phyloP scores from a whole-genome alignment of 2,113 vertebrate genomes.

The Tringa solitaria region DNA sequence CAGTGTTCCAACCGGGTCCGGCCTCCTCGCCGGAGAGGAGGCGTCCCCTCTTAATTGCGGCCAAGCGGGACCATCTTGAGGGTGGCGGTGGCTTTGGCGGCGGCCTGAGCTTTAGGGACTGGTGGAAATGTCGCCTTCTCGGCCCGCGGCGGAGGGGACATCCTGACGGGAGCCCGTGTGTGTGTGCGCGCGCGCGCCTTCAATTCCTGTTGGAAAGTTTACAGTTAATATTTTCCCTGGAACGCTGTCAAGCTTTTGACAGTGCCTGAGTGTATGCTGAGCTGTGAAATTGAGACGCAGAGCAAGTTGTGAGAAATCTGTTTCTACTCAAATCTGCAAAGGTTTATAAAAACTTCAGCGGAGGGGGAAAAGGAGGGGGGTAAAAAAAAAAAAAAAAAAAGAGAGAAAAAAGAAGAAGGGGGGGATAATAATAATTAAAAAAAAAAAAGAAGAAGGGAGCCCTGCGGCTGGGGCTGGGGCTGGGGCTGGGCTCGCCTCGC shows the following conservation, averaged over 20 bases:
- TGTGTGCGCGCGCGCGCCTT: neutral
- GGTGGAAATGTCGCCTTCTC: constrained; percentile 21
- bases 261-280: constrained; percentile 80
- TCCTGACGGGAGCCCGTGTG: constrained; percentile 52
- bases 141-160: neutral
- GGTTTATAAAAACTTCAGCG: constrained; percentile 75
- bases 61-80: constrained; percentile 31
- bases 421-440: neutral
- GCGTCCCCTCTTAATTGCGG: constrained; percentile 14
- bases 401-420: neutral
- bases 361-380: constrained; percentile 1
- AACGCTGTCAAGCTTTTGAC: constrained; percentile 85
- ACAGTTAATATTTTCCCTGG: constrained; percentile 92
- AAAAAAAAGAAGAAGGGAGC: neutral
- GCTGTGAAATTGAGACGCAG: constrained; percentile 82
- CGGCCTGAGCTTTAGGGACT: neutral
- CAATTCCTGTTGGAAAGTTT: constrained; percentile 80
- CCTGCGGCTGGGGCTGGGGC: neutral
- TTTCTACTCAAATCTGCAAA: constrained; percentile 85
- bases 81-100: neutral
- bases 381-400: neutral
- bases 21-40: constrained; percentile 63
- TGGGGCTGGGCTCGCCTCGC: constrained; percentile 63
- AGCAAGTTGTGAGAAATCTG: constrained; percentile 85
- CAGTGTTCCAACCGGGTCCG: constrained; percentile 78